A percentile compares a stretch with the other conserved stretches of the same genome.
Conservation (phyloP, 1,140 invertebrate species). For the Diachasma alloeum region DNA sequence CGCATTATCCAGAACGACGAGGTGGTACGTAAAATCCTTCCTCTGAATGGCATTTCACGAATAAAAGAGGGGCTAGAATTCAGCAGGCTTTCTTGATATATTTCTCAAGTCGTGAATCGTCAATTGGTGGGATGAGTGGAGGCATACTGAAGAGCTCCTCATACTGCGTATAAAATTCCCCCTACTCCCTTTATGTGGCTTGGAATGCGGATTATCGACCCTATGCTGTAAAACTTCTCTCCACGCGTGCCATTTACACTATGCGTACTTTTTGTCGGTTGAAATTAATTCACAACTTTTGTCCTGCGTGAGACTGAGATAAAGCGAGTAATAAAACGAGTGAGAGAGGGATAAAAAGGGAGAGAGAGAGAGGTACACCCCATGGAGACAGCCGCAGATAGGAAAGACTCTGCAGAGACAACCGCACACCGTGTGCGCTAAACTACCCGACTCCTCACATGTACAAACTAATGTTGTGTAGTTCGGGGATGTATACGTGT, state of each 20-base stretch:
- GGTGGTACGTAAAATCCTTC: neutral
- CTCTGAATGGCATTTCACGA: neutral
- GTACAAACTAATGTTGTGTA: neutral
- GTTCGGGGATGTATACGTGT: neutral
- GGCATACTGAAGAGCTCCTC: neutral
- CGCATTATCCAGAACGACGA: neutral
- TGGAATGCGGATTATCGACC: slow-evolving; percentile 38
- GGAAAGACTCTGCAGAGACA: slow-evolving; percentile 7
- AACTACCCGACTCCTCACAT: neutral
- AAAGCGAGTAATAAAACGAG: neutral
- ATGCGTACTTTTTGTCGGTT: neutral
- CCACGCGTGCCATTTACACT: neutral
- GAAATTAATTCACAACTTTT: slow-evolving; percentile 23
- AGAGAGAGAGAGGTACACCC: neutral
- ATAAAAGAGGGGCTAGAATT: neutral
- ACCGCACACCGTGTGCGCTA: slow-evolving; percentile 16
- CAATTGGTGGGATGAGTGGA: neutral
- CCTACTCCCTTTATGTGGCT: neutral
- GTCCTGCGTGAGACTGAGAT: neutral
- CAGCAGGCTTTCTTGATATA: neutral
- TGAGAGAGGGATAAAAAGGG: neutral
- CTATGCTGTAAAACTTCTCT: slow-evolving; percentile 21
- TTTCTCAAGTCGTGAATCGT: neutral
- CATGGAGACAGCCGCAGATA: neutral
- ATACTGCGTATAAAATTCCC: neutral